Evolutionary conservation across 2,113 vertebrate species (phyloP), one percentile per base, ranked within the genome.

Genomic region (Scortum barcoo): DNA sequence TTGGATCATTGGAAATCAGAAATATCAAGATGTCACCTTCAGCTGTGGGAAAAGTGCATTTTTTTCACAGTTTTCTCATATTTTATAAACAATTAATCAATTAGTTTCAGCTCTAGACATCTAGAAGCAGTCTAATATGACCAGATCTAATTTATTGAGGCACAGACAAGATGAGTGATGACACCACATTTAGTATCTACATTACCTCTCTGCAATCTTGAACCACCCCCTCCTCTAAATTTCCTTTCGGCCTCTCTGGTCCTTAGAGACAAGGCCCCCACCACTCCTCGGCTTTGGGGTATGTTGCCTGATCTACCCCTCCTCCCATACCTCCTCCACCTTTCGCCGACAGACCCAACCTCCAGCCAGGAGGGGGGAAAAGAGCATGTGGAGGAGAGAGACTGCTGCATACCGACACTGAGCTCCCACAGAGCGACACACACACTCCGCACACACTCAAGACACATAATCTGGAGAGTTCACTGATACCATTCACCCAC

Each of bases 321-420:
- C 44, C 24, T 60, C 72, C 42, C 38, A 1, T 85, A 60, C 78
- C 86, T 3, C 68, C 86, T 63, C 88, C 86, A 81, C 81, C 90
- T 78, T 72, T 28, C 26, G 1, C 83, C 61, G 48, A 54, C 7
- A 69, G 77, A 85, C 78, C 74, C 72, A 87, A 89, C 57, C 85
- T 91, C 87, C 88, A 82, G 71, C 14, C 80, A 83, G 85, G 81
- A 72, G 82, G 66, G 78, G n/a, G n/a, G n/a, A n/a, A 36, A 33
- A 51, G 54, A 71, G 75, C 67, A 51, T 86, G 83, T 85, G 24
- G 28, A 11, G 78, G 54, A 74, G 68, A 30, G 75, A 51, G 74
- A 65, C 89, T 66, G 68, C 89, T 66, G 78, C 87, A 91, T 87
- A 87, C 84, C 83, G 53, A 72, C 85, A 73, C 88, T 44, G 73